Evolutionary conservation across 1,140 invertebrate species (phyloP), one percentile per base, ranked within the genome.

Genomic region (Bombus cullumanus): DNA sequence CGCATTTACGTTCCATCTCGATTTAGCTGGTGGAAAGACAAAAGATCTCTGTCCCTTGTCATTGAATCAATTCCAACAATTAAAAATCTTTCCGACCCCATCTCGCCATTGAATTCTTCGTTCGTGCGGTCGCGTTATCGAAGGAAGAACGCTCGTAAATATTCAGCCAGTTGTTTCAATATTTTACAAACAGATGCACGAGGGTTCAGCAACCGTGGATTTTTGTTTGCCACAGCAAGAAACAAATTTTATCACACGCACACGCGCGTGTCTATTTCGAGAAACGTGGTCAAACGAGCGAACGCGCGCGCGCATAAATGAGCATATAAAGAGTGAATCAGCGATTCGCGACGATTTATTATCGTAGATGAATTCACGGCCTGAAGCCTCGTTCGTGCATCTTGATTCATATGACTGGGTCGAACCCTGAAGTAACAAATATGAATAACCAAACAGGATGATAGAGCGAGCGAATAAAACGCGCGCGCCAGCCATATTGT

Each of bases 261-360:
- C 28, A 59, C 57, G 10, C 57, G 47, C 59, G 80, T 69, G 62
- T 86, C 57, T 68, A 74, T 85, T 88, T 87, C 80, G 83, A 74
- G 85, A 87, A 80, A 84, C 71, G 71, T 31, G 47, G 2, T 41
- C 75, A 15, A 57, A 25, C 25, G 31, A 37, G 18, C 18, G 18
- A 13, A 66, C 74, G 25, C n/a, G 73, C n/a, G 41, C 31, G 59
- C 31, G 62, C 78, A 72, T 80, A 85, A 82, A 76, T 83, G 81
- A 83, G 74, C 76, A 53, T 85, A 85, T 78, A 75, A 72, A 87
- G 86, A 85, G 81, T 87, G 86, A 89, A 89, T 89, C 88, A 88
- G 75, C 86, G 71, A 89, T 87, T 89, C 79, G 62, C 47, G 81
- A 87, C 81, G 88, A 89, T 89, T 89, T 89, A 89, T 89, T 81